Conservation (phyloP, 2,113 vertebrate species). For the Salvelinus alpinus region DNA sequence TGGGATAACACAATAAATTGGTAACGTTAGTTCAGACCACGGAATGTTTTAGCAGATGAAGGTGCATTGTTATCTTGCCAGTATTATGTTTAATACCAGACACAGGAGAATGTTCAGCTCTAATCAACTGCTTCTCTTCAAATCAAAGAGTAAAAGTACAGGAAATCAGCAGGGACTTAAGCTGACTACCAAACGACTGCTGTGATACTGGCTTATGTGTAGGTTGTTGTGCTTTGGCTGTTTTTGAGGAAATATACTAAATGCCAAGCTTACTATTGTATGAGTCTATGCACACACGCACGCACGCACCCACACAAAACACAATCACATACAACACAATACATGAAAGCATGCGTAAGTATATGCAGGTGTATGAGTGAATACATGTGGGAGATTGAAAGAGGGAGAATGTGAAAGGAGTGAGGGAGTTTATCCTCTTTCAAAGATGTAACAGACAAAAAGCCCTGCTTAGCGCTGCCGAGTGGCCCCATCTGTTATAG, state of each 20-base stretch:
- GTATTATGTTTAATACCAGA: background rate
- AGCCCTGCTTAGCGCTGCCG: constrained; percentile 22
- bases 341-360: constrained; percentile 30
- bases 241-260: background rate
- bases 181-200: too few species aligned
- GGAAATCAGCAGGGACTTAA: too few species aligned
- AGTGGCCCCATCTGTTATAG: constrained; percentile 47
- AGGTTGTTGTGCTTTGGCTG: background rate
- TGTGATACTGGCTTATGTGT: too few species aligned
- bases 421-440: constrained; percentile 30
- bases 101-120: background rate
- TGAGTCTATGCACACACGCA: background rate
- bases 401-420: constrained; percentile 31
- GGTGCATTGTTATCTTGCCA: background rate
- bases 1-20: background rate
- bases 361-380: constrained; percentile 29
- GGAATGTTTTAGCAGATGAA: constrained; percentile 2
- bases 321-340: constrained; percentile 11
- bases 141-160: background rate
- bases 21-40: background rate
- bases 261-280: too few species aligned
- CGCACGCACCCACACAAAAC: background rate
- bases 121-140: background rate
- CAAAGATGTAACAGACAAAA: constrained; percentile 43
- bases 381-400: constrained; percentile 26